Conservation (phyloP, 2,888 invertebrate genomes). For the Sphaerophoria taeniata region DNA sequence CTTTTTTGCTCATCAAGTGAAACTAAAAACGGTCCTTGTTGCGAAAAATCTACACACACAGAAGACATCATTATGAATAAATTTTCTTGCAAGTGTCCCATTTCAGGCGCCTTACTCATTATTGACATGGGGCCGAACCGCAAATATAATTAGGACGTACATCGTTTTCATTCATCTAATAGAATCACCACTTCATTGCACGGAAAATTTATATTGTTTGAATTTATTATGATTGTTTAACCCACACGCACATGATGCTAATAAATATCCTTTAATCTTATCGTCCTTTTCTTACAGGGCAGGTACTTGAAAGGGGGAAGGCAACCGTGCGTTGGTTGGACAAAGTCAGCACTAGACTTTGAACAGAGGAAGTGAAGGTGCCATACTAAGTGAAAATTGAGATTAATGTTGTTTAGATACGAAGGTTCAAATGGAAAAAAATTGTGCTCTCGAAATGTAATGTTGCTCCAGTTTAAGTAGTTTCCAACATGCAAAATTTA, state of each 20-base stretch:
- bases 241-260: conserved; percentile 29
- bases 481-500: conserved; percentile 17
- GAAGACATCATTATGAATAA: neutral
- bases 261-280: conserved; percentile 43
- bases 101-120: conserved; percentile 17
- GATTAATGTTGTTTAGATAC: conserved; percentile 35
- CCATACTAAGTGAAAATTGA: conserved; percentile 10
- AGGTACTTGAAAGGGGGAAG: conserved; percentile 18
- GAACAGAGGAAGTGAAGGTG: conserved; percentile 22
- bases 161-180: neutral
- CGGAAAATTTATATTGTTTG: conserved; percentile 29
- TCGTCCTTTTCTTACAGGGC: conserved; percentile 23
- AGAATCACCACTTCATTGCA: conserved; percentile 13
- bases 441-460: neutral
- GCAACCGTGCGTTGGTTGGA: too few species aligned
- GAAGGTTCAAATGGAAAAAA: conserved; percentile 9
- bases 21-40: neutral
- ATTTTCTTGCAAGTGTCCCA: neutral
- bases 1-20: neutral
- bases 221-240: conserved; percentile 39
- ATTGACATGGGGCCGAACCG: neutral
- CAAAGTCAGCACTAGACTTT: neutral
- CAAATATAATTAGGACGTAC: conserved; percentile 25
- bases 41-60: neutral
- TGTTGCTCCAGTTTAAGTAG: conserved; percentile 10